These are phyloP conservation scores for Ormyrus thymus DNA, from an alignment of 2,888 invertebrate genomes.

Conservation along the genomic window DNA sequence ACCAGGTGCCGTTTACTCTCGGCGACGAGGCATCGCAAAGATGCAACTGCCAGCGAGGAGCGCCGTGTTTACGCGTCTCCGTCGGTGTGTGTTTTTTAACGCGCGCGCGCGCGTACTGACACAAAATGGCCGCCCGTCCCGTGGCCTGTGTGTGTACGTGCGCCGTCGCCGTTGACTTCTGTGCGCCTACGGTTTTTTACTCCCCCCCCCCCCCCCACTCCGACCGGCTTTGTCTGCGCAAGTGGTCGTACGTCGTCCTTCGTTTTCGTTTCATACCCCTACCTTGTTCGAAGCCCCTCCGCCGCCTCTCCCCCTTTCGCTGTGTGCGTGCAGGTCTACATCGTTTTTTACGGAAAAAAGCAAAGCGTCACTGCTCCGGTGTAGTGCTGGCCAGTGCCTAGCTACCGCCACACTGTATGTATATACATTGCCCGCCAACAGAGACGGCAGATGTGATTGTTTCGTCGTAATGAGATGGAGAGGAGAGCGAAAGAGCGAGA, in stretches of 20 bases:
- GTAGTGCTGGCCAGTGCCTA: too few relatives aligned
- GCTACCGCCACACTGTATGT: too few relatives aligned
- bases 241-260: not conserved
- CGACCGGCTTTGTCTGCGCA: slow-evolving; percentile 17
- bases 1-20: slow-evolving; percentile 5
- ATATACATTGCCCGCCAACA: too few relatives aligned
- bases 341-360: not conserved
- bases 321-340: not conserved
- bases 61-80: not conserved
- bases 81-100: slow-evolving; percentile 29
- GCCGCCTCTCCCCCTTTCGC: not conserved
- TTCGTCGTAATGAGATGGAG: too few relatives aligned
- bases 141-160: not conserved
- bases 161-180: slow-evolving; percentile 1
- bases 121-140: slow-evolving; percentile 40
- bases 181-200: not conserved
- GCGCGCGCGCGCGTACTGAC: slow-evolving; percentile 16
- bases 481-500: too few relatives aligned
- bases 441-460: too few relatives aligned
- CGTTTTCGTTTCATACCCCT: not conserved
- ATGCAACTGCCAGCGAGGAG: not conserved
- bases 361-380: not conserved
- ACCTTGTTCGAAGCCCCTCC: not conserved
- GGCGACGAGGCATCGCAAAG: slow-evolving; percentile 2
- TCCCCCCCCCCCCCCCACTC: not conserved